These are phyloP conservation scores for Amblyopsis hoosieri DNA, from an alignment of 2,797 vertebrate species.

Conservation along the genomic window DNA sequence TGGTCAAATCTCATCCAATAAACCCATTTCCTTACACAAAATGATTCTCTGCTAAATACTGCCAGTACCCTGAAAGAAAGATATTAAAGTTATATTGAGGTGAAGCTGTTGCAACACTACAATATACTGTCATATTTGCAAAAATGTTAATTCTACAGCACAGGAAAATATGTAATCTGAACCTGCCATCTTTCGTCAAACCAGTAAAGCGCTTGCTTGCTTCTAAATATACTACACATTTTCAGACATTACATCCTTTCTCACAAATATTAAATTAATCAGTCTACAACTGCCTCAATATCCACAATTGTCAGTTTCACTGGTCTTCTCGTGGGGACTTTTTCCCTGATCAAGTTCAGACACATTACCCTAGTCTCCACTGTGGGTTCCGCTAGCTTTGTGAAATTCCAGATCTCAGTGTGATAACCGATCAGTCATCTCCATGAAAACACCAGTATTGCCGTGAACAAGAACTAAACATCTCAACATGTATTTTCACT, in stretches of 20 bases:
- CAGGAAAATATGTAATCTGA: slow-evolving; percentile 18
- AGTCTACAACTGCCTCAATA: slow-evolving; percentile 2
- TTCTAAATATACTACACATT: slow-evolving; percentile 6
- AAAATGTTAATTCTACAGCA: no score
- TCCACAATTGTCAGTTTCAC: slow-evolving; percentile 4
- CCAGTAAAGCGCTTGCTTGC: slow-evolving; percentile 35
- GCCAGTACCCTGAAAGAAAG: neutral
- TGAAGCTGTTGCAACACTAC: slow-evolving; percentile 13
- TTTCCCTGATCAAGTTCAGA: no score
- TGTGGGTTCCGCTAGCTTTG: no score
- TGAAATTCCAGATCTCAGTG: no score
- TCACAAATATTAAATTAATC: slow-evolving; percentile 21
- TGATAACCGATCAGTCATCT: no score
- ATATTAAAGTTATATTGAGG: neutral
- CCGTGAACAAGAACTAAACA: neutral
- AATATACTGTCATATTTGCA: slow-evolving; percentile 14
- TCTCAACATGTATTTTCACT: slow-evolving; percentile 19
- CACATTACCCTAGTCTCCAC: no score
- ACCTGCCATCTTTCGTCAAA: slow-evolving; percentile 20
- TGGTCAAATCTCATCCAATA: slow-evolving; percentile 57
- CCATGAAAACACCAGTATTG: no score
- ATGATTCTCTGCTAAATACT: slow-evolving; percentile 20
- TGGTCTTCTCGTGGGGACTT: neutral
- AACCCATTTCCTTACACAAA: slow-evolving; percentile 56
- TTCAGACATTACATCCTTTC: slow-evolving; percentile 10